A percentile compares a stretch with the other conserved stretches of the same genome.
Conservation (phyloP, 2,797 vertebrate genomes). For the Rhinogobio ventralis region DNA sequence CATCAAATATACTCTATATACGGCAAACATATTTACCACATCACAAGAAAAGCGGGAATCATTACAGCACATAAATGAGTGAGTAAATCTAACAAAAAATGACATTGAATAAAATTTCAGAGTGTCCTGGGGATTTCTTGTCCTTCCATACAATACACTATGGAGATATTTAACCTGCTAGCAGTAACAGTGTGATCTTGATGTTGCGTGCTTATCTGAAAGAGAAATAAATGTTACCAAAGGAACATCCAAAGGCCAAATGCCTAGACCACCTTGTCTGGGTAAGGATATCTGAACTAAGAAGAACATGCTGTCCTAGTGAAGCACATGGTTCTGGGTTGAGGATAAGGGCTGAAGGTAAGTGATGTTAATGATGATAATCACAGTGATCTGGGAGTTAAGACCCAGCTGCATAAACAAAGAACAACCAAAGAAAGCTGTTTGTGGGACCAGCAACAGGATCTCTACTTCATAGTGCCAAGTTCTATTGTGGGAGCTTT, state of each 20-base stretch:
- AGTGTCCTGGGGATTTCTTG: conserved; percentile 34
- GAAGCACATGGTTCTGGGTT: conserved; percentile 56
- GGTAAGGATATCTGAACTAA: conserved; percentile 30
- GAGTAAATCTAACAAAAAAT: conserved; percentile 45
- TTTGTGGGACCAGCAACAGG: conserved; percentile 56
- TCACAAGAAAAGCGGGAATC: conserved; percentile 4
- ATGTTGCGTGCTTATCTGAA: conserved; percentile 50
- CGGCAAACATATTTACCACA: conserved; percentile 13
- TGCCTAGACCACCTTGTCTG: conserved; percentile 38
- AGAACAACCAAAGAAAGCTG: conserved; percentile 52
- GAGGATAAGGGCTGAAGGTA: conserved; percentile 62
- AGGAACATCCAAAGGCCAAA: conserved; percentile 49
- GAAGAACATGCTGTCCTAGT: conserved; percentile 48
- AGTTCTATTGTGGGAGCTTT: conserved; percentile 50
- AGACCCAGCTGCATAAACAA: conserved; percentile 65
- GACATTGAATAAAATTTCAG: conserved; percentile 26
- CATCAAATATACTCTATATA: conserved; percentile 33
- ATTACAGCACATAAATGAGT: conserved; percentile 52
- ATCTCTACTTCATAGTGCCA: conserved; percentile 56
- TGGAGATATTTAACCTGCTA: conserved; percentile 44
- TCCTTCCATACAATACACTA: conserved; percentile 25
- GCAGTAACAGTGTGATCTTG: conserved; percentile 40
- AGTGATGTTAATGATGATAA: conserved; percentile 66
- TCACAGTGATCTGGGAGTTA: conserved; percentile 60
- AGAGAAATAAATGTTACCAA: conserved; percentile 42